Evolutionary conservation across 1,140 invertebrate genomes (phyloP), one percentile per base, ranked within the genome.

Genomic region (Olivierus martensii): DNA sequence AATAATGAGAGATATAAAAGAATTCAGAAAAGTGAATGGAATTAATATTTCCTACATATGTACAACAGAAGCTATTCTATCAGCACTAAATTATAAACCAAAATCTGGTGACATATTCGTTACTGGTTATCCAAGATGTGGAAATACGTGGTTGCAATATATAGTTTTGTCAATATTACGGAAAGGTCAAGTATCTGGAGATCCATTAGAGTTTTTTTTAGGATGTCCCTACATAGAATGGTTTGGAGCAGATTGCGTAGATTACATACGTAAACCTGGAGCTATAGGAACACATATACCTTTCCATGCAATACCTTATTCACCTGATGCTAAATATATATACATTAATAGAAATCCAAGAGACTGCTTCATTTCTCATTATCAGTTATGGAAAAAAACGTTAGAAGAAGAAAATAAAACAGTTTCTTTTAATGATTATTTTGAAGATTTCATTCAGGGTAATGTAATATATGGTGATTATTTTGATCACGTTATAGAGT

Each of bases 281-380:
- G 38, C 38, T 17, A 12, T 39, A 12, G 17, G 17, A 17, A 39
- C 38, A 12, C 38, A 39, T 17, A 12, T 39, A 39, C 38, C 38
- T 39, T 39, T 39, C 38, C 12, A 39, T 39, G 17, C 17, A 12
- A 42, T 37, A 14, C 55, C 55, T 18, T 55, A 35, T n/a, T 39
- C 51, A 22, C n/a, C 38, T 4, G 35, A 59, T 60, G 28, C 75
- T 76, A 28, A 76, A 71, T 85, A 11, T 14, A 72, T 87, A 4
- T 87, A 87, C 62, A 77, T 87, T 0, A 79, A 81, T 4, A 71
- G 88, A 47, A 86, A 90, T 70, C 86, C 87, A 0, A 86, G 87
- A 66, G 87, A 90, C 66, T 81, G 87, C 1, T 82, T 77, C 6
- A 82, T 89, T 0, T 90, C 86, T 0, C 89, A 81, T 66, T 91